These are phyloP conservation scores for Mirounga angustirostris DNA, from an alignment of 2,113 vertebrate genomes.

Conservation along the genomic window DNA sequence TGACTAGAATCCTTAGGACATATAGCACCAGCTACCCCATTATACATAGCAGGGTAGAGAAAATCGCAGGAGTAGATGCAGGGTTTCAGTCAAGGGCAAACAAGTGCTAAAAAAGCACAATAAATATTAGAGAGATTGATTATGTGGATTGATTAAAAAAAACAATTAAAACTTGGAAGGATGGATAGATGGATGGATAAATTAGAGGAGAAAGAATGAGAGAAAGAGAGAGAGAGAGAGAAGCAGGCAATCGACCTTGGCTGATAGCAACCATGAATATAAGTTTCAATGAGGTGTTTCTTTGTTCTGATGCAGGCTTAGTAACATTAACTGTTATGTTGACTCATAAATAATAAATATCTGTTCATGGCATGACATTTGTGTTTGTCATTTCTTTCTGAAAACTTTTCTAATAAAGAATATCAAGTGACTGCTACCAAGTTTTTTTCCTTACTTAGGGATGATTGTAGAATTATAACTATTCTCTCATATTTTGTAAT, in stretches of 20 bases:
- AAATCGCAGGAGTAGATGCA: neutral
- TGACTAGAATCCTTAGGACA: neutral
- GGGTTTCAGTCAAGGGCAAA: neutral
- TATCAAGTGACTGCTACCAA: neutral
- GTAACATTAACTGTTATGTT: neutral
- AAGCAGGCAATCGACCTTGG: neutral
- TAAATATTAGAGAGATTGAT: neutral
- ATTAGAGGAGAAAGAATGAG: neutral
- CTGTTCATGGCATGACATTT: neutral
- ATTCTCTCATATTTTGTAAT: neutral
- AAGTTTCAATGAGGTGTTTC: neutral
- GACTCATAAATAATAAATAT: neutral
- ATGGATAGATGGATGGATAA: neutral
- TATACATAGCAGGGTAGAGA: neutral
- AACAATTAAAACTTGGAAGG: neutral
- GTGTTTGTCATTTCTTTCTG: neutral
- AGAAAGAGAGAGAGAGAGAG: neutral
- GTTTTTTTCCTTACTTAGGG: no score
- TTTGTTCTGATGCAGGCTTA: slow-evolving; percentile 30
- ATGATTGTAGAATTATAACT: neutral
- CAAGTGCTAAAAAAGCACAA: neutral
- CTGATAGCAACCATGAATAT: neutral
- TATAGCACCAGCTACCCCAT: fast-evolving
- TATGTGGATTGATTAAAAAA: neutral
- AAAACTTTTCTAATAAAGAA: neutral